Evolutionary conservation across 2,797 vertebrate genomes (phyloP).

Genomic region (Microchirus variegatus): DNA sequence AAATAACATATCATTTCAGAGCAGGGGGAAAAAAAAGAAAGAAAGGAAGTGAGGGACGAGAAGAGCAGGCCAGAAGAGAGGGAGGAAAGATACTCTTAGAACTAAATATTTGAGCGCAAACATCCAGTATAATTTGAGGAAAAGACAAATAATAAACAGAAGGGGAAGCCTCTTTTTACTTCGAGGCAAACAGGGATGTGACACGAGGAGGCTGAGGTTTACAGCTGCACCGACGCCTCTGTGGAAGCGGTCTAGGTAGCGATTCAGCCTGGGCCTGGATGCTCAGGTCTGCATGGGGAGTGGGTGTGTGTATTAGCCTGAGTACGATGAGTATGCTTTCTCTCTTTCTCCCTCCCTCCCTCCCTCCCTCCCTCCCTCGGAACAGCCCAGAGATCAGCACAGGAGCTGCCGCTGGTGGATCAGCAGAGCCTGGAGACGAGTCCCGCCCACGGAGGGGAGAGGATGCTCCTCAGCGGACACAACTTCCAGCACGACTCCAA

Average conservation of each 20-base stretch:
- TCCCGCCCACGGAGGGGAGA: conserved; percentile 89
- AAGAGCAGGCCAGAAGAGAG: conserved; percentile 15
- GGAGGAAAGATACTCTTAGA: conserved; percentile 19
- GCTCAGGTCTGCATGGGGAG: conserved; percentile 79
- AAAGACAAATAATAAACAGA: conserved; percentile 54
- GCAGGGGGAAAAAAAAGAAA: neutral
- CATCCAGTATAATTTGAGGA: conserved; percentile 32
- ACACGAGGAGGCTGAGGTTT: conserved; percentile 18
- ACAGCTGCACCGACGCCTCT: conserved; percentile 4
- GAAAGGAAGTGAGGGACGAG: conserved; percentile 20
- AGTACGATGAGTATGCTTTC: conserved; percentile 44
- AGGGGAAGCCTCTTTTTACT: conserved; percentile 21
- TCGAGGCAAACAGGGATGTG: conserved; percentile 16
- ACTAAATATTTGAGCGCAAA: conserved; percentile 34
- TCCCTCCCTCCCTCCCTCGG: conserved; percentile 38
- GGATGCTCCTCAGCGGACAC: conserved; percentile 92
- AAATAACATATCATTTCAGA: conserved; percentile 12
- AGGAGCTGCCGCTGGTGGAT: conserved; percentile 98
- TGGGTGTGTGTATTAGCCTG: conserved; percentile 67
- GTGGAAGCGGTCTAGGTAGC: conserved; percentile 38
- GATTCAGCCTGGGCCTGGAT: conserved; percentile 76
- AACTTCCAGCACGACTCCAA: conserved; percentile 98
- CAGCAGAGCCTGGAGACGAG: conserved; percentile 93
- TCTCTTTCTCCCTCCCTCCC: too few relatives aligned
- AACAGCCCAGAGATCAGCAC: conserved; percentile 95